Base-by-base conservation (phyloP, 2,888 invertebrate genomes). In the Diadegma fenestrale region DNA sequence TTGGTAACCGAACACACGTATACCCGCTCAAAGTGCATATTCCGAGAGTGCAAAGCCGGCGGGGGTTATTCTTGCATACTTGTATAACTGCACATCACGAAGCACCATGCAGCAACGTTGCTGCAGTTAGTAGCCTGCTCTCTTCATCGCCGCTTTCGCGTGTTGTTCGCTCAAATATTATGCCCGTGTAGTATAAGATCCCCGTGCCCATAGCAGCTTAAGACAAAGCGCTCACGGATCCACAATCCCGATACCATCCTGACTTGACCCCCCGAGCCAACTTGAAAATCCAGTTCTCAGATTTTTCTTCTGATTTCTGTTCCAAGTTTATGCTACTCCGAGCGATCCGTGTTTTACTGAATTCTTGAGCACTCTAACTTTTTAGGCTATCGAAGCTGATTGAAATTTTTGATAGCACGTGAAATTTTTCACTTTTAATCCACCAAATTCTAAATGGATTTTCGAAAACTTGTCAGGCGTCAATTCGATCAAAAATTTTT, bases 221-320 rank as follows among this genome's bases (percentile, higher is more conserved):
- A 91, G 88, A 90, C 91, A 91, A 90, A 91, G 89, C 84, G 80
- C 82, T 83, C 73, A 71, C 86, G 80, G 85, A 82, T 81, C 79
- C 45, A 63, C 51, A 79, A 71, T 33, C 58, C 85, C 26, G 85
- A 85, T 80, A 66, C 72, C 51, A 14, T 45, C 64, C 64, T 43
- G 63, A 30, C 45, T 33, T 41, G 63, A 37, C 69, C 58, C 19
- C n/a, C 45, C 81, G 45, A 48, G 73, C 19, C 58, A 78, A 63
- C 45, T 30, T 78, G 69, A 81, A 82, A 75, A 78, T 84, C 86
- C 82, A 82, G 82, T 86, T 84, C 82, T 45, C 14, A 76, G 84
- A 86, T 69, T 69, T 85, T 63, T 63, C 72, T 69, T 1, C 37
- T 51, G 71, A 80, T 80, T 80, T 58, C 71, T 69, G 69, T 45